Base-by-base conservation (phyloP, 2,113 vertebrate genomes). In the Cricetomys ansorgei region DNA sequence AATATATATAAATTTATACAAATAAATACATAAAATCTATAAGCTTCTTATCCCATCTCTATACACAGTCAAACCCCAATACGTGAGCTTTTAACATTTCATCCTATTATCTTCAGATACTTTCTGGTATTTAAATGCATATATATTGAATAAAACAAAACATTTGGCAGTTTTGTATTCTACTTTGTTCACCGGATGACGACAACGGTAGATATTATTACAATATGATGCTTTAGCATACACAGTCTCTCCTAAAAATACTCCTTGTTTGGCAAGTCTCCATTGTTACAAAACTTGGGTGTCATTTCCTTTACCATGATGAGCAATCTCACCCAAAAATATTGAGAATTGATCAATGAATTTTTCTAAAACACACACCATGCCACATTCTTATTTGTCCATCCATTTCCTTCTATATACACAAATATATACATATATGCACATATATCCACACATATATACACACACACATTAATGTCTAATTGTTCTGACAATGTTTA, bases 31-130 rank as follows among this genome's bases (percentile, higher is more conserved):
- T 7, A 50, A 34, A 70, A 40, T 80, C 55, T 57, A 1, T 34
- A 67, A 85, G 43, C 10, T 73, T 4, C 34, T 79, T 73, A 57
- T 50, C n/a, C 59, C 11, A 12, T 45, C 12, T 81, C 34, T 83
- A 34, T 0, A 73, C 2, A 8, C n/a, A 53, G 0, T 72, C 62
- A 77, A 7, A 23, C 6, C 84, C 7, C 29, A 0, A 70, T 3
- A 65, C 16, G 48, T 10, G 7, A 19, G 13, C 11, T 72, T 92
- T 75, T 40, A 75, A 45, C 7, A 64, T 87, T 75, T 80, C 75
- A 7, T 57, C 31, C 69, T 84, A 31, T 55, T 62, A 87, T 48
- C 64, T 65, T n/a, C 6, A 83, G n/a, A 27, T 16, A 67, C 53
- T 76, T 92, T 31, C 17, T 89, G n/a, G 57, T 57, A 16, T 85